Conservation (phyloP, 2,113 vertebrate species). For the Helogale parvula region DNA sequence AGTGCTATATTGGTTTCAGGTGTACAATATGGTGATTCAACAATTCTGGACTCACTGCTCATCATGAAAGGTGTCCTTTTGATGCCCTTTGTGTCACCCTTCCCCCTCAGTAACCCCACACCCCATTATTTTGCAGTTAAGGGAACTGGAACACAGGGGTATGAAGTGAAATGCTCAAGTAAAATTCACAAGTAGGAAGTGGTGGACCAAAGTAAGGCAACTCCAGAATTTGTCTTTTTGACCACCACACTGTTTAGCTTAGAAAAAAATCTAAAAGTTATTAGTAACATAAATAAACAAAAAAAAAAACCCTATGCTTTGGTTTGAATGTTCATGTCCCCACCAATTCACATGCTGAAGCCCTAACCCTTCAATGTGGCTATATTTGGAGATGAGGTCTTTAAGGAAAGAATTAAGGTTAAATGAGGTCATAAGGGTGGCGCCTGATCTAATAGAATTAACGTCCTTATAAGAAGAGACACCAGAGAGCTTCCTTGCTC, state of each 20-base stretch:
- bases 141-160: background rate
- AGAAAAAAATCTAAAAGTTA: background rate
- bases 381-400: background rate
- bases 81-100: background rate
- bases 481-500: background rate
- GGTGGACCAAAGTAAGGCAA: background rate
- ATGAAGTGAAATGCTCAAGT: background rate
- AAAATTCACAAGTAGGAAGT: background rate
- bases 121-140: background rate
- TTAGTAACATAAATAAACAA: background rate
- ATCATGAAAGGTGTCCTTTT: background rate
- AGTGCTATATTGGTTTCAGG: background rate
- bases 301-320: background rate
- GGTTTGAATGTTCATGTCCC: background rate
- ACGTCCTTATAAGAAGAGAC: background rate
- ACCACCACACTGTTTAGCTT: background rate
- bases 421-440: background rate
- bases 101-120: no score
- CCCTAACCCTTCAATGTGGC: background rate
- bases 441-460: background rate
- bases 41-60: background rate
- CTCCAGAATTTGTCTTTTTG: background rate
- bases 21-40: background rate
- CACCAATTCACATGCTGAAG: background rate
- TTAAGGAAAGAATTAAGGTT: background rate